These are phyloP conservation scores for Pelodytes ibericus DNA, from an alignment of 2,797 vertebrate species.

Conservation along the genomic window DNA sequence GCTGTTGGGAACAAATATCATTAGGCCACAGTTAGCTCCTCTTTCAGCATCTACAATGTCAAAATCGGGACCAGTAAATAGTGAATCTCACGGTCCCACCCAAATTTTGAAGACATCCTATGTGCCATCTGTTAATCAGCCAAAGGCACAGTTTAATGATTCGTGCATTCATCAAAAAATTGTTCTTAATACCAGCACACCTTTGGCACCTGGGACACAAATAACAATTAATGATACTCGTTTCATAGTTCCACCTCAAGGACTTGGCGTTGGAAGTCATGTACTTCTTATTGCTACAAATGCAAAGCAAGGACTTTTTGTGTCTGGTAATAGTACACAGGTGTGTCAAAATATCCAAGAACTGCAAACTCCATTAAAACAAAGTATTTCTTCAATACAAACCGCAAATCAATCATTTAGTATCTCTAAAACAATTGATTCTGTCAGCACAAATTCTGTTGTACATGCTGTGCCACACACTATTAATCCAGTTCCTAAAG, in stretches of 20 bases:
- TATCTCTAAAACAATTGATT: constrained; percentile 71
- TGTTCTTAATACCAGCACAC: constrained; percentile 88
- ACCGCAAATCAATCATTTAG: constrained; percentile 66
- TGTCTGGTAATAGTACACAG: constrained; percentile 64
- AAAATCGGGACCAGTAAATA: constrained; percentile 61
- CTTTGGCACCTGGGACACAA: constrained; percentile 91
- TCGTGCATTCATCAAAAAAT: constrained; percentile 85
- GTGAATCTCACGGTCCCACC: constrained; percentile 51
- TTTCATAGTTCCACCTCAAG: constrained; percentile 92
- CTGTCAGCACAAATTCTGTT: constrained; percentile 63
- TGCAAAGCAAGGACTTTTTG: constrained; percentile 67
- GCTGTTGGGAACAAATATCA: constrained; percentile 66
- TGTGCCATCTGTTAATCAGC: constrained; percentile 59
- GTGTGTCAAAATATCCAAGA: constrained; percentile 63
- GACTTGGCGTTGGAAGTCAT: constrained; percentile 90
- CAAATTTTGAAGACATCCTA: constrained; percentile 59
- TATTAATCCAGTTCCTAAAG: constrained; percentile 67
- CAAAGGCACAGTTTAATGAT: constrained; percentile 66
- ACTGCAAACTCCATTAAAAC: constrained; percentile 65
- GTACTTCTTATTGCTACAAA: constrained; percentile 86
- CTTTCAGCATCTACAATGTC: constrained; percentile 59
- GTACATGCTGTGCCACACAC: constrained; percentile 72
- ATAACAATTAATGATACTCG: constrained; percentile 89
- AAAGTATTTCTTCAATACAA: constrained; percentile 63
- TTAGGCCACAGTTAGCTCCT: constrained; percentile 64